Base-by-base conservation (phyloP, 53 echinoderm and acorn worm species). In the Echinarachnius parma region DNA sequence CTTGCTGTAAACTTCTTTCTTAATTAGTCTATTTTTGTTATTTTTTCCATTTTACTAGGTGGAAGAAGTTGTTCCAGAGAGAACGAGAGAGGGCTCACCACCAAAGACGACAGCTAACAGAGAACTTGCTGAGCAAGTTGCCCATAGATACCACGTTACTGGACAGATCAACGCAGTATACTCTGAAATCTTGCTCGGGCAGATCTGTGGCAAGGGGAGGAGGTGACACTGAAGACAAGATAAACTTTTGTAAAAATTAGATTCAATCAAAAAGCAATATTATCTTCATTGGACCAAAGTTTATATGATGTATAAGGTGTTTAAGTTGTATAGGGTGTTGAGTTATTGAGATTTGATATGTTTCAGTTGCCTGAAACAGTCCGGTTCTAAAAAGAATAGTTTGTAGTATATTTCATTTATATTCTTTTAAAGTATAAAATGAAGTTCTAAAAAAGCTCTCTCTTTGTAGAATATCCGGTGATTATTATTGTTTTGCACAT, bases 81-180 rank as follows among this genome's bases (percentile, higher is more conserved):
- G 70, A 9, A 32, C 32, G 9, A 18, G 9, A 14, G 13, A 4
- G 13, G 20, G 20, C 18, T 20, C 4, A 5, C 52, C 4, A 20
- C 34, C 52, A 20, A 13, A 20, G 4, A 7, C 29, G 4, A 5
- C 11, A 5, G 24, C 21, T 32, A 19, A 31, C 54, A 14, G 45
- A 46, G 33, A 75, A 28, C 21, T 63, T 61, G 71, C 30, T 71
- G 53, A 75, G 25, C 26, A 18, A 7, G 22, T 5, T 15, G 26
- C 11, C 26, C 55, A 28, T 16, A 15, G 25, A 28, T 72, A 72
- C 39, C 74, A 72, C 56, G 89, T 93, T 35, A 77, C 86, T 21
- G 93, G 93, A 22, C 60, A 60, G 11, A 93, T 93, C 67, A 93
- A 93, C 61, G 89, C 93, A 32, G 45, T 86, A 19, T 93, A 93